phyloP scores from a whole-genome alignment of 2,888 invertebrate species.

The Petrophora chlorosata region DNA sequence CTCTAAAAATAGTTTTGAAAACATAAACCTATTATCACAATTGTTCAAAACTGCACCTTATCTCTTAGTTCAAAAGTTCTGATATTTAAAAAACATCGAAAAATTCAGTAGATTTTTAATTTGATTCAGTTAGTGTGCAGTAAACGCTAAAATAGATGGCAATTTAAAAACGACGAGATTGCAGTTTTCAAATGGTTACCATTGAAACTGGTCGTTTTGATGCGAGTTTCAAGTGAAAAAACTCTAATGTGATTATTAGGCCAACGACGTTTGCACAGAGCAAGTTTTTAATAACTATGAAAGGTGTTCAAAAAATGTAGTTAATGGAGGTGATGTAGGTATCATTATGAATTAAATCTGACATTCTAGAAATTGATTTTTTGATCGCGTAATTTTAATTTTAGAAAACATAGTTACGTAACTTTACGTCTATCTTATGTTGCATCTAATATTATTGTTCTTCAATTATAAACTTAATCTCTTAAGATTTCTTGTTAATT shows the following conservation, averaged over 20 bases:
- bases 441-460: too few relatives aligned
- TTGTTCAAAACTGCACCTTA: neutral
- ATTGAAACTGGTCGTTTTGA: conserved; percentile 9
- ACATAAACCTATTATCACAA: neutral
- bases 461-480: too few relatives aligned
- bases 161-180: conserved; percentile 47
- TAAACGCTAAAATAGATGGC: conserved; percentile 49
- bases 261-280: neutral
- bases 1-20: neutral
- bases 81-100: conserved; percentile 1
- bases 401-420: too few relatives aligned
- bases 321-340: too few relatives aligned
- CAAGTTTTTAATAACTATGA: neutral
- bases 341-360: too few relatives aligned
- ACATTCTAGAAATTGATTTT: too few relatives aligned
- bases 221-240: conserved; percentile 7
- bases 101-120: conserved; percentile 41
- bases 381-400: too few relatives aligned
- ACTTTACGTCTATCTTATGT: too few relatives aligned
- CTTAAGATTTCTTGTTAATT: too few relatives aligned
- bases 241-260: neutral
- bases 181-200: conserved; percentile 30
- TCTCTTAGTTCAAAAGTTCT: neutral
- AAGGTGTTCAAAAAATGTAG: neutral
- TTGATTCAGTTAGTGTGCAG: conserved; percentile 47